A percentile compares a stretch with the other conserved stretches of the same genome.
These are phyloP conservation scores for Pterostichus niger DNA, from an alignment of 2,888 invertebrate genomes.

Conservation along the genomic window DNA sequence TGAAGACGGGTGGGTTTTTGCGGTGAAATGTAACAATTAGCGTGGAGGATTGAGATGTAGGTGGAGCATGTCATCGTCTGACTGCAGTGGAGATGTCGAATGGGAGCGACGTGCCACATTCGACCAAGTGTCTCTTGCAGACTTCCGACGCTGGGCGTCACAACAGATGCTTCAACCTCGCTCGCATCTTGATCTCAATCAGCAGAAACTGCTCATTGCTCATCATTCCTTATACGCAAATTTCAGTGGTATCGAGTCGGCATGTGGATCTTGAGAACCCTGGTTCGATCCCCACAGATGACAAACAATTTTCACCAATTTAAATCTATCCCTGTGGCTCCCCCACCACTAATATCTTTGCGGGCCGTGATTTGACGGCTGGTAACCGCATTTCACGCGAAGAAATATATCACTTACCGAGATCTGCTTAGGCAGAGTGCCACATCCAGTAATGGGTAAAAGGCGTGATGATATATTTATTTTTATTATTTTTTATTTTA, in stretches of 20 bases:
- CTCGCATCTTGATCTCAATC: constrained; percentile 19
- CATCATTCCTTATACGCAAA: not conserved
- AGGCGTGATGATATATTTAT: too few relatives aligned
- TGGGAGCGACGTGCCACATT: constrained; percentile 77
- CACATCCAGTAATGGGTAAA: too few relatives aligned
- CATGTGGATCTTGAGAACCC: too few relatives aligned
- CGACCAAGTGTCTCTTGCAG: constrained; percentile 69
- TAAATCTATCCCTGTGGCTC: too few relatives aligned
- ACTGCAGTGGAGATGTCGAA: constrained; percentile 83
- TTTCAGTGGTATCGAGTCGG: not conserved
- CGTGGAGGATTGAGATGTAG: constrained; percentile 77
- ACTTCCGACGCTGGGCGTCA: constrained; percentile 23
- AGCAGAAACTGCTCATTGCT: not conserved
- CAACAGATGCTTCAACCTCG: constrained; percentile 23
- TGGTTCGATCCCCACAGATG: too few relatives aligned
- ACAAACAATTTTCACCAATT: too few relatives aligned
- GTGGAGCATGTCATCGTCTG: constrained; percentile 82
- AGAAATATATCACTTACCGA: too few relatives aligned
- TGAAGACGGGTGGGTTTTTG: constrained; percentile 19
- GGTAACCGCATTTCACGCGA: too few relatives aligned
- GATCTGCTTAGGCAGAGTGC: too few relatives aligned
- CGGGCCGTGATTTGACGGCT: too few relatives aligned
- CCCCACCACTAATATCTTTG: too few relatives aligned
- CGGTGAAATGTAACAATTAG: constrained; percentile 39
- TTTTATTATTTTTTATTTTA: too few relatives aligned